Evolutionary conservation across 2,113 vertebrate species (phyloP).

Genomic region (Chionis minor): DNA sequence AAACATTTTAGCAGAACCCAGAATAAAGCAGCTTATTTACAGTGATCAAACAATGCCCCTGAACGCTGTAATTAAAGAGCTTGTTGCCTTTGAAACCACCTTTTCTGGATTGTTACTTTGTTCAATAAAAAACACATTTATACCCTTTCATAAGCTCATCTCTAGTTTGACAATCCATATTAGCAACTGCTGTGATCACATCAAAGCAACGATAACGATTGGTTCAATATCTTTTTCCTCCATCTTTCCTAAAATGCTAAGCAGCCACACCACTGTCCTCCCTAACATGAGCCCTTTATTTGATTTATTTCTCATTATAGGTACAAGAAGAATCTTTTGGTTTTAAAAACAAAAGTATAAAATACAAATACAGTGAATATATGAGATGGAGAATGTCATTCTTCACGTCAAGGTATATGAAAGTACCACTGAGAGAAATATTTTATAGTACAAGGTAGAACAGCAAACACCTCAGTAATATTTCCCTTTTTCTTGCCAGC

Average conservation of each 20-base stretch:
- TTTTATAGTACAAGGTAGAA: background rate
- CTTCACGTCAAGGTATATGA: background rate
- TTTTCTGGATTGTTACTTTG: slow-evolving; percentile 65
- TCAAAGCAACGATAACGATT: slow-evolving; percentile 31
- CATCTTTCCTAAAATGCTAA: slow-evolving; percentile 40
- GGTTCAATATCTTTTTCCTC: slow-evolving; percentile 40
- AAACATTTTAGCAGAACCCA: slow-evolving; percentile 52
- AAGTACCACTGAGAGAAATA: background rate
- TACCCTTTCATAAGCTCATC: slow-evolving; percentile 64
- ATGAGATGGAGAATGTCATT: background rate
- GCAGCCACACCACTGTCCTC: background rate
- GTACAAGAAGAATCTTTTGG: background rate
- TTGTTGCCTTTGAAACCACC: slow-evolving; percentile 72
- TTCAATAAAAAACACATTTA: slow-evolving; percentile 68
- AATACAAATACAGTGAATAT: background rate
- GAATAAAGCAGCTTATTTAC: slow-evolving; percentile 71
- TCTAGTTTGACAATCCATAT: slow-evolving; percentile 49
- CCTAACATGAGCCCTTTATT: background rate
- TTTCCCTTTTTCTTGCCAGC: background rate
- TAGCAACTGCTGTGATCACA: slow-evolving; percentile 58
- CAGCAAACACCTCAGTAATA: background rate
- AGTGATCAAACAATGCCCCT: slow-evolving; percentile 69
- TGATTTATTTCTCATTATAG: background rate
- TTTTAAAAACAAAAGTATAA: background rate
- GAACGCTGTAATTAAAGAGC: slow-evolving; percentile 71